Evolutionary conservation across 23 tunicate species (phyloP).

Genomic region (Phallusia fumigata): DNA sequence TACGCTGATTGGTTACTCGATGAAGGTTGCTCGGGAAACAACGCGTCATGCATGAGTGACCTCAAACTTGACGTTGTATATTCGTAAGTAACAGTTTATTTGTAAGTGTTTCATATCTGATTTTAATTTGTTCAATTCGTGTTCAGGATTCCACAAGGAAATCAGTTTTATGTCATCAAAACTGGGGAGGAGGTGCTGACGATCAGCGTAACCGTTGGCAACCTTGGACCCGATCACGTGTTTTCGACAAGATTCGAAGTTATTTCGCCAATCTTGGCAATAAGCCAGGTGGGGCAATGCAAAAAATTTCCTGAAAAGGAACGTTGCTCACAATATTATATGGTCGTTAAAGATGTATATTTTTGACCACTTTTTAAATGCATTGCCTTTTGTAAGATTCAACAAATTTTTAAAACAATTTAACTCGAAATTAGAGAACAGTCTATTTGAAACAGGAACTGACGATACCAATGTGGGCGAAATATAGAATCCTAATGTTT

Average conservation of each 20-base stretch:
- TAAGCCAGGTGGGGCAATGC: constrained; percentile 1
- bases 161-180: neutral
- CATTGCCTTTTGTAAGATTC: too few species aligned
- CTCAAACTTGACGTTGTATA: neutral
- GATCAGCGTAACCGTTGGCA: neutral
- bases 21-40: neutral
- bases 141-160: neutral
- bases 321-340: too few species aligned
- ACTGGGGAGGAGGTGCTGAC: constrained; percentile 1
- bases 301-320: neutral
- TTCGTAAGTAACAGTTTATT: neutral
- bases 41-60: neutral
- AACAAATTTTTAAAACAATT: too few species aligned
- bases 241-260: neutral
- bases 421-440: too few species aligned
- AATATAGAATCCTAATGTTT: too few species aligned
- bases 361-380: too few species aligned
- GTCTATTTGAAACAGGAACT: too few species aligned
- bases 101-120: neutral
- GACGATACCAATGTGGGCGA: too few species aligned
- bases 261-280: neutral
- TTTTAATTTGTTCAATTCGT: neutral
- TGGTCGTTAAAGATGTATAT: too few species aligned
- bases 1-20: neutral
- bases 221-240: constrained; percentile 11